phyloP scores from a whole-genome alignment of 2,113 vertebrate species.

The Cranoglanis bouderius region DNA sequence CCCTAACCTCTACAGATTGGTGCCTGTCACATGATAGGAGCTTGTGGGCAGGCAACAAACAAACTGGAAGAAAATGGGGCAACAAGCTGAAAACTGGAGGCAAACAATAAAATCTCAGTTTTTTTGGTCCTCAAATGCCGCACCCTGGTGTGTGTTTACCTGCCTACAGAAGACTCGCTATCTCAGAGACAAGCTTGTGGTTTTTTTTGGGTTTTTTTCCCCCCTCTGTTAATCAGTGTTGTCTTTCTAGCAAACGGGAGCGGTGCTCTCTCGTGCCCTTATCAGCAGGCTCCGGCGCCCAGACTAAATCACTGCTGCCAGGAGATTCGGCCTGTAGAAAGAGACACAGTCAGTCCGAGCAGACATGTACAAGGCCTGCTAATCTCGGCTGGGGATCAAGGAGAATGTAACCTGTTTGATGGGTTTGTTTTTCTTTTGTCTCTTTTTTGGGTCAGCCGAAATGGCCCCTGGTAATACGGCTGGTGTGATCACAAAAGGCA shows the following conservation, averaged over 20 bases:
- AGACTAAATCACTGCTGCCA: conserved; percentile 43
- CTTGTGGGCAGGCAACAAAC: neutral
- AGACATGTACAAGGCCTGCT: conserved; percentile 33
- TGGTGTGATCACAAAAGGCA: conserved; percentile 39
- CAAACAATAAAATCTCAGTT: conserved; percentile 13
- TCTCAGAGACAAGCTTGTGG: conserved; percentile 12
- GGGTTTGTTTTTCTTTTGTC: conserved; percentile 35
- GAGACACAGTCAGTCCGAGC: conserved; percentile 22
- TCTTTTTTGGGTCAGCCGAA: conserved; percentile 23
- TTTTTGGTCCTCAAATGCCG: neutral
- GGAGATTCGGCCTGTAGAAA: conserved; percentile 35
- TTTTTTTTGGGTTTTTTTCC: neutral
- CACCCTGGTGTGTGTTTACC: conserved; percentile 33
- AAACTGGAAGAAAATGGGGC: conserved; percentile 7
- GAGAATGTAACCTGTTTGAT: conserved; percentile 40
- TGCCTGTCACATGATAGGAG: neutral
- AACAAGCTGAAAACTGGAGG: conserved; percentile 6
- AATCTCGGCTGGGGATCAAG: conserved; percentile 42
- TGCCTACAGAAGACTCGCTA: conserved; percentile 16
- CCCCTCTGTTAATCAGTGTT: conserved; percentile 36
- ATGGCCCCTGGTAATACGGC: conserved; percentile 38
- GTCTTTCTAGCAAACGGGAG: conserved; percentile 28
- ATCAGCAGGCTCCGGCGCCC: conserved; percentile 33
- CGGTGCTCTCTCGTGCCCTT: conserved; percentile 39
- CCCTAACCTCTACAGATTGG: neutral